Evolutionary conservation across 1,140 invertebrate species (phyloP).

Genomic region (Agrypnia vestita): DNA sequence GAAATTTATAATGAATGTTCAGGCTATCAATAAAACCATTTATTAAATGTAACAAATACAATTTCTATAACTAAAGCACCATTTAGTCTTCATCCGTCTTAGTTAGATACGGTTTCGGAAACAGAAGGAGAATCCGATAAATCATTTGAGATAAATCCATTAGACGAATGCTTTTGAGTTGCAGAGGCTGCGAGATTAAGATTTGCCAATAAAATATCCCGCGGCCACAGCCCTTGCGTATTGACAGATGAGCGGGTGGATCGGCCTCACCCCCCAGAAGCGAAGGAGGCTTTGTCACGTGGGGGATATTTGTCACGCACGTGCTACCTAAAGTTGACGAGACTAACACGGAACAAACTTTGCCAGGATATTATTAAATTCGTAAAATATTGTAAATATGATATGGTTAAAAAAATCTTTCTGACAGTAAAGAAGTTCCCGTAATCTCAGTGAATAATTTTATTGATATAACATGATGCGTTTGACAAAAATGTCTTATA

Average conservation of each 20-base stretch:
- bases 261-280: background rate
- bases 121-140: background rate
- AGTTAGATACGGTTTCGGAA: background rate
- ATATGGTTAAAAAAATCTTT: too few species aligned
- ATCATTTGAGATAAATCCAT: slow-evolving; percentile 20
- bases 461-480: too few species aligned
- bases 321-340: slow-evolving; percentile 27
- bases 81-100: background rate
- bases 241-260: slow-evolving; percentile 3
- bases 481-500: too few species aligned
- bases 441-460: too few species aligned
- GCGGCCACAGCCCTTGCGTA: slow-evolving; percentile 11
- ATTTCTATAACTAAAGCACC: background rate
- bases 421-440: too few species aligned
- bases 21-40: background rate
- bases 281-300: slow-evolving; percentile 3
- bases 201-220: slow-evolving; percentile 11
- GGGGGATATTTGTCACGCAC: slow-evolving; percentile 32
- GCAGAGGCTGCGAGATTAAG: background rate
- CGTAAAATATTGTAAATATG: too few species aligned
- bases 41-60: background rate
- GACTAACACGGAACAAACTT: too few species aligned
- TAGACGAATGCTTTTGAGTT: slow-evolving; percentile 17
- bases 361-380: too few species aligned
- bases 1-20: background rate